phyloP scores from a whole-genome alignment of 2,888 invertebrate species.

The Ceriagrion tenellum region DNA sequence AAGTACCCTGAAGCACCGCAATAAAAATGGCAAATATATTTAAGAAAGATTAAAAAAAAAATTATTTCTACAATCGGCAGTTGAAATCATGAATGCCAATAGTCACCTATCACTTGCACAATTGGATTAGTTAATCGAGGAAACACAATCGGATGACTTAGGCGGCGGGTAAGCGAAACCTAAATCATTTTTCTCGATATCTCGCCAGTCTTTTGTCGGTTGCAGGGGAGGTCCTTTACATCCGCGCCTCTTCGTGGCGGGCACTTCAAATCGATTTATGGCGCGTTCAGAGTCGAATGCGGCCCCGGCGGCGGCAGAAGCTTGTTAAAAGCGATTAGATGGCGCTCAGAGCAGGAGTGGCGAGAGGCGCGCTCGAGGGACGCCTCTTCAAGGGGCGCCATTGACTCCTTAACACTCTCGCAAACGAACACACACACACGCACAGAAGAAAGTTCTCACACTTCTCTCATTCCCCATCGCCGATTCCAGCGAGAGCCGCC shows the following conservation, averaged over 20 bases:
- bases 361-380: not conserved
- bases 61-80: too few species aligned
- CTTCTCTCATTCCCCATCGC: not conserved
- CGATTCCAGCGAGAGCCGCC: not conserved
- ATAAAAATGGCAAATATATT: too few species aligned
- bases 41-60: too few species aligned
- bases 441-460: not conserved
- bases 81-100: too few species aligned
- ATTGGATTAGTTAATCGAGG: too few species aligned
- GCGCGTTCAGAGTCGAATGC: not conserved
- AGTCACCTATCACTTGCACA: too few species aligned
- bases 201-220: not conserved
- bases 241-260: not conserved
- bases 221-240: not conserved
- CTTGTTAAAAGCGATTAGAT: slow-evolving; percentile 28
- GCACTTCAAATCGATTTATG: slow-evolving; percentile 24
- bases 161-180: too few species aligned
- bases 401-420: not conserved
- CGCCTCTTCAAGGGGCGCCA: not conserved
- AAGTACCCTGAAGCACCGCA: too few species aligned
- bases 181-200: too few species aligned
- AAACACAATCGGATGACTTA: too few species aligned
- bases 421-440: not conserved
- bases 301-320: not conserved
- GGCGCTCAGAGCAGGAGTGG: not conserved